phyloP scores from a whole-genome alignment of 2,797 vertebrate genomes.

The Leptoclinus maculatus region DNA sequence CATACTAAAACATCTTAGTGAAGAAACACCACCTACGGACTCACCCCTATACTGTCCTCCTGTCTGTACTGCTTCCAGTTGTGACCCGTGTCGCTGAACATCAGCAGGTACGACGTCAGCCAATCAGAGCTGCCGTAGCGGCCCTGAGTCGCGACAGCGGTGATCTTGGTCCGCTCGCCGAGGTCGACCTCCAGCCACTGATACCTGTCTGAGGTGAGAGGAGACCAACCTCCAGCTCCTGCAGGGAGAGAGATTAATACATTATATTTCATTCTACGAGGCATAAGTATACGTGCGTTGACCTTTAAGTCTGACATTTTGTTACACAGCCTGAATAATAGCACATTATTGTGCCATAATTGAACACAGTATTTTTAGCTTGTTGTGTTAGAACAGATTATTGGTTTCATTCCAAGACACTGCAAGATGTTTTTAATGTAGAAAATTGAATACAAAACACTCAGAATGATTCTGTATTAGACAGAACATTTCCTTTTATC shows the following conservation, averaged over 20 bases:
- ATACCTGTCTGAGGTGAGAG: slow-evolving; percentile 79
- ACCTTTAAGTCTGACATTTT: slow-evolving; percentile 20
- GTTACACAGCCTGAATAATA: neutral
- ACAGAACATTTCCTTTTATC: neutral
- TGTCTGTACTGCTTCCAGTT: slow-evolving; percentile 91
- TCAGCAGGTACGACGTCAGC: slow-evolving; percentile 87
- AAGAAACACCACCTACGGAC: neutral
- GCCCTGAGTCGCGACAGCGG: slow-evolving; percentile 89
- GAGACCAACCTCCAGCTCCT: slow-evolving; percentile 89
- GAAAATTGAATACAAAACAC: slow-evolving; percentile 8
- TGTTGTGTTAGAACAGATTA: slow-evolving; percentile 6
- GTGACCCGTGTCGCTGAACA: slow-evolving; percentile 91
- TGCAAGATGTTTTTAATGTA: neutral
- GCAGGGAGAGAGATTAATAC: slow-evolving; percentile 51
- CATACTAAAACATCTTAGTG: neutral
- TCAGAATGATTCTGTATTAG: neutral
- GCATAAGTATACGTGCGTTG: neutral
- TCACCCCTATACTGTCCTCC: slow-evolving; percentile 85
- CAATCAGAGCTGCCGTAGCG: slow-evolving; percentile 91
- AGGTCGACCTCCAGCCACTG: slow-evolving; percentile 92
- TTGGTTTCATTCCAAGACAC: slow-evolving; percentile 13
- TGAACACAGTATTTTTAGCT: neutral
- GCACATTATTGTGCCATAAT: neutral
- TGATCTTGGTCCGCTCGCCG: slow-evolving; percentile 86
- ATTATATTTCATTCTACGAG: slow-evolving; percentile 1